Evolutionary conservation across 2,113 vertebrate species (phyloP).

Genomic region (Rhabdornis inornatus): DNA sequence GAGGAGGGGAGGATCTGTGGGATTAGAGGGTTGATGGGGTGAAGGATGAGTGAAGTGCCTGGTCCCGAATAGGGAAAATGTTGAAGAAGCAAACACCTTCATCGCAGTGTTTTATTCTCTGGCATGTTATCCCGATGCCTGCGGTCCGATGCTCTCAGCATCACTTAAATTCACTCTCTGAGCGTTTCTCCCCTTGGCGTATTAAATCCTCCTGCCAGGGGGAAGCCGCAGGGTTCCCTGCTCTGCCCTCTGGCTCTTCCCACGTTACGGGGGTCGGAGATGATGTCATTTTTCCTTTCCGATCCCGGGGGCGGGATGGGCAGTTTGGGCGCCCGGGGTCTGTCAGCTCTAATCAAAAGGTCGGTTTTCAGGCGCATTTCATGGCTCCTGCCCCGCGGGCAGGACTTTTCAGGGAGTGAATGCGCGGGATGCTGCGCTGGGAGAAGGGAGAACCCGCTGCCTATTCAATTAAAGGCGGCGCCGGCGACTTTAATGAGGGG

Average conservation of each 20-base stretch:
- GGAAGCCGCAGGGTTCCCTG: not conserved
- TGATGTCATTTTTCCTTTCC: conserved; percentile 39
- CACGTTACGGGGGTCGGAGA: not conserved
- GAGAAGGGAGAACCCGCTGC: conserved; percentile 24
- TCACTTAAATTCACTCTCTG: not conserved
- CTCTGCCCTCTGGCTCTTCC: not conserved
- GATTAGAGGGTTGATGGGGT: not conserved
- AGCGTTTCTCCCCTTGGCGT: not conserved
- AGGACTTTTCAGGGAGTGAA: conserved; percentile 55
- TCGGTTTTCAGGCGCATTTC: conserved; percentile 57
- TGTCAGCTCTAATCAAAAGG: conserved; percentile 56
- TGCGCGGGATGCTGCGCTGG: not conserved
- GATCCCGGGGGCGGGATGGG: not conserved
- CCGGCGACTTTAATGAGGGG: not conserved
- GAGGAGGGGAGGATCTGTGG: not conserved
- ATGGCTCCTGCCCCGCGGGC: conserved; percentile 23
- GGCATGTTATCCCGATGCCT: fast-evolving
- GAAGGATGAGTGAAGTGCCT: not conserved
- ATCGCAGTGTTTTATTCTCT: fast-evolving
- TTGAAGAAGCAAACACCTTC: not conserved
- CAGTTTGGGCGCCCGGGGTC: not conserved
- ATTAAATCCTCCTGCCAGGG: not conserved
- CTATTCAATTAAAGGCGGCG: not conserved
- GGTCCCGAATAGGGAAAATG: not conserved
- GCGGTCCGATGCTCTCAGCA: not conserved